Evolutionary conservation across 2,888 invertebrate species (phyloP).

Genomic region (Nymphalis urticae): DNA sequence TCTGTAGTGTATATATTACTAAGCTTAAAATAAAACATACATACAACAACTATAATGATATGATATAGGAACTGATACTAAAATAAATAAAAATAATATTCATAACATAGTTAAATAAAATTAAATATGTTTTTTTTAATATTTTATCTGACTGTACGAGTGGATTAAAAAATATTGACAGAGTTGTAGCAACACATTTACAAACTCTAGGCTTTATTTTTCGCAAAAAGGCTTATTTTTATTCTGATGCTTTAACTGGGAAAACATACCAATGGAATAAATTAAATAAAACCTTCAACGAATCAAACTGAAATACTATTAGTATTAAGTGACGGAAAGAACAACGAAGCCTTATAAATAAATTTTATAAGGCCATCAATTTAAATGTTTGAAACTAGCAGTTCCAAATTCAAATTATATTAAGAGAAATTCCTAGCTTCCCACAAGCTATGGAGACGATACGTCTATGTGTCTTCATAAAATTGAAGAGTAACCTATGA

Average conservation of each 20-base stretch:
- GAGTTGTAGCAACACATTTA: constrained; percentile 13
- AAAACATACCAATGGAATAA: too few species aligned
- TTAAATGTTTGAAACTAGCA: background rate
- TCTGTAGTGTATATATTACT: too few species aligned
- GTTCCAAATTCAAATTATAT: constrained; percentile 24
- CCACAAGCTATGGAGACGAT: constrained; percentile 68
- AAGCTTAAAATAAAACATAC: too few species aligned
- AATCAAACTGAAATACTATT: too few species aligned
- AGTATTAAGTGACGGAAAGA: background rate
- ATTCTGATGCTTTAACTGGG: background rate
- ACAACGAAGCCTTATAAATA: background rate
- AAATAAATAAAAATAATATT: background rate
- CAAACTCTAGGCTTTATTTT: constrained; percentile 17
- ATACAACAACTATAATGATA: too few species aligned
- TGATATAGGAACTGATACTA: too few species aligned
- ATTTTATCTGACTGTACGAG: constrained; percentile 11
- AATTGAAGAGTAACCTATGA: constrained; percentile 78
- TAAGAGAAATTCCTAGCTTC: constrained; percentile 26
- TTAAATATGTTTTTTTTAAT: background rate
- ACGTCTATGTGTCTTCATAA: constrained; percentile 77
- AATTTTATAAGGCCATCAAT: background rate
- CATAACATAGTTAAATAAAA: background rate
- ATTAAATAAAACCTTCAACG: too few species aligned
- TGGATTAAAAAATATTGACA: constrained; percentile 26
- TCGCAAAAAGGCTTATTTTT: constrained; percentile 9